A percentile compares a stretch with the other conserved stretches of the same genome.
Evolutionary conservation across 2,888 invertebrate genomes (phyloP).

Genomic region (Drosophila setosimentum): DNA sequence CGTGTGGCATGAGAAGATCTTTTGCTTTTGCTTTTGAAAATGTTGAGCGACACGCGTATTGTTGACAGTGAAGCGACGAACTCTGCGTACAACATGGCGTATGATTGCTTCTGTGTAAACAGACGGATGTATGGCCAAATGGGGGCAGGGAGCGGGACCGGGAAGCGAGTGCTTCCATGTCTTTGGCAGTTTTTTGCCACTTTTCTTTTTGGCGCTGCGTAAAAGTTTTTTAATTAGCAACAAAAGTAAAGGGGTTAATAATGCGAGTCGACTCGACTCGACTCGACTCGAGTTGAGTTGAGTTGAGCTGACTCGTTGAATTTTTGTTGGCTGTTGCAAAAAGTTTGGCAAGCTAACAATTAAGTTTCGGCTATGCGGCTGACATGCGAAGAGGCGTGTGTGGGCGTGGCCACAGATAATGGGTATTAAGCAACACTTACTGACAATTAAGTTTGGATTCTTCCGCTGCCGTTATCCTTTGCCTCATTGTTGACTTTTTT

Average conservation of each 20-base stretch:
- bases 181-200: slow-evolving; percentile 62
- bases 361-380: slow-evolving; percentile 76
- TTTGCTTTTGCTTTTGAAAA: slow-evolving; percentile 57
- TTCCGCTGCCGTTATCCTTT: slow-evolving; percentile 24
- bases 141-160: not conserved
- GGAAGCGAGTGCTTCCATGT: slow-evolving; percentile 44
- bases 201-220: slow-evolving; percentile 50
- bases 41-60: slow-evolving; percentile 50
- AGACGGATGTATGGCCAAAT: slow-evolving; percentile 29
- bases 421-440: slow-evolving; percentile 80
- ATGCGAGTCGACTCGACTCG: slow-evolving; percentile 45
- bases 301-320: slow-evolving; percentile 41
- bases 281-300: slow-evolving; percentile 18
- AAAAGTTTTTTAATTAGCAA: slow-evolving; percentile 83
- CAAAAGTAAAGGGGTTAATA: slow-evolving; percentile 81
- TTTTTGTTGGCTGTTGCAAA: slow-evolving; percentile 63
- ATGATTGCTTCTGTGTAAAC: slow-evolving; percentile 83
- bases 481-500: slow-evolving; percentile 72
- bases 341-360: slow-evolving; percentile 82
- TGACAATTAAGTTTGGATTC: slow-evolving; percentile 75
- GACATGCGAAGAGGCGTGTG: slow-evolving; percentile 47
- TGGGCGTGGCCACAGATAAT: slow-evolving; percentile 69
- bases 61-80: slow-evolving; percentile 76
- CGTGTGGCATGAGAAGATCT: slow-evolving; percentile 44
- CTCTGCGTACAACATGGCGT: slow-evolving; percentile 71